Evolutionary conservation across 2,113 vertebrate genomes (phyloP), one percentile per base, ranked within the genome.

Genomic region (Ciconia boyciana): DNA sequence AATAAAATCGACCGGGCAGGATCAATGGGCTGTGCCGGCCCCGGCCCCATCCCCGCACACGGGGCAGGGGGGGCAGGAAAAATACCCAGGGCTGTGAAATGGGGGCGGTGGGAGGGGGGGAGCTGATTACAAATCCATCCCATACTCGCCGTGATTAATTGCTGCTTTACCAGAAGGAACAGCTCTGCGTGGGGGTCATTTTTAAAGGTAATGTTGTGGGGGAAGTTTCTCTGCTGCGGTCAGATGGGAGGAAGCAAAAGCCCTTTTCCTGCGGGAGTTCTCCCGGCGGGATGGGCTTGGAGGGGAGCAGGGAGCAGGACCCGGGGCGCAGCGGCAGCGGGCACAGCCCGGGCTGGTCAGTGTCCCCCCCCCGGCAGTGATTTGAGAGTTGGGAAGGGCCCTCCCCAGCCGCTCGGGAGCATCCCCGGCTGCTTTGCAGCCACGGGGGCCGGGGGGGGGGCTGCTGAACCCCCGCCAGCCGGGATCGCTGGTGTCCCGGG

Each of bases 91-190:
- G 83, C 52, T 88, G 88, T 32, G 88, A 43, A 79, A 64, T 18
- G 51, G 54, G 79, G 75, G 80, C 6, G 9, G 36, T 16, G 76
- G 72, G 54, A 28, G 6, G 46, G 13, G 51, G 76, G 76, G 49
- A 93, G 51, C 93, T 93, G 95, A 97, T 96, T 96, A 93, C 88
- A 94, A 97, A 97, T 96, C 95, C 58, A 96, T 96, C 76, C 87
- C 54, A 20, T 84, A 39, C 87, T 90, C 7, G 80, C 92, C 49
- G 65, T 97, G 97, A 97, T 98, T 96, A 96, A 97, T 97, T 95
- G 94, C 95, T 90, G 70, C 93, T 93, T 96, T 85, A 94, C 78
- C 91, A 94, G 81, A 83, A 94, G 80, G 74, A 96, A 72, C 95
- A 95, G 93, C 81, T 91, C 70, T 28, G 75, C 6, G 26, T 25